Conservation (phyloP, 2,888 invertebrate species). For the Molanna angustata region DNA sequence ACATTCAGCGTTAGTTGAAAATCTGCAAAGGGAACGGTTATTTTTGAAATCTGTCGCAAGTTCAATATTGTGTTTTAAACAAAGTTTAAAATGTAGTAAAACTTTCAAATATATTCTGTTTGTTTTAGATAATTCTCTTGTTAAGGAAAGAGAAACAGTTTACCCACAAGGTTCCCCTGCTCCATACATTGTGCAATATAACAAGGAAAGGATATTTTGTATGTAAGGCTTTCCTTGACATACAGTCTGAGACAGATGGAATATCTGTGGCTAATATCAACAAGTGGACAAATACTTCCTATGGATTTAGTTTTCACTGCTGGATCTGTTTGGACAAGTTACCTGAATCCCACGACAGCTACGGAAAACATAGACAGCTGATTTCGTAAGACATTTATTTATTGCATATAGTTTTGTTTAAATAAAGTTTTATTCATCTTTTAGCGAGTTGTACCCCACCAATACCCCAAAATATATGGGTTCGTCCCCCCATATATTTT, state of each 20-base stretch:
- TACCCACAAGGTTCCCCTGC: constrained; percentile 26
- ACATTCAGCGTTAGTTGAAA: no score
- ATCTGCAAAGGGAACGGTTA: no score
- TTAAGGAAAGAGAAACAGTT: constrained; percentile 41
- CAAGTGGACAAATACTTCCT: constrained; percentile 55
- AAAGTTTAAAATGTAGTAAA: no score
- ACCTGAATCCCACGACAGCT: constrained; percentile 28
- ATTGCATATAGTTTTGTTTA: no score
- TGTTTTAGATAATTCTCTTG: constrained; percentile 37
- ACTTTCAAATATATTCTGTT: no score
- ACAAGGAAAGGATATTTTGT: constrained; percentile 34
- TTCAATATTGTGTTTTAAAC: no score
- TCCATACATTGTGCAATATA: constrained; percentile 30
- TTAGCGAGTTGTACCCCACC: no score
- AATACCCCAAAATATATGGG: no score
- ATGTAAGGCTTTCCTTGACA: constrained; percentile 53
- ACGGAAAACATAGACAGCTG: constrained; percentile 48
- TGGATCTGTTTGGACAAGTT: constrained; percentile 52
- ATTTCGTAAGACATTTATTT: constrained; percentile 49
- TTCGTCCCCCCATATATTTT: no score
- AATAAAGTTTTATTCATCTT: no score
- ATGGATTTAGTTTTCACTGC: constrained; percentile 59
- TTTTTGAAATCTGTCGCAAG: no score
- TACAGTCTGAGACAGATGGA: constrained; percentile 48
- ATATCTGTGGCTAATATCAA: constrained; percentile 54